These are phyloP conservation scores for Limnephilus auricula DNA, from an alignment of 2,888 invertebrate genomes.

Conservation along the genomic window DNA sequence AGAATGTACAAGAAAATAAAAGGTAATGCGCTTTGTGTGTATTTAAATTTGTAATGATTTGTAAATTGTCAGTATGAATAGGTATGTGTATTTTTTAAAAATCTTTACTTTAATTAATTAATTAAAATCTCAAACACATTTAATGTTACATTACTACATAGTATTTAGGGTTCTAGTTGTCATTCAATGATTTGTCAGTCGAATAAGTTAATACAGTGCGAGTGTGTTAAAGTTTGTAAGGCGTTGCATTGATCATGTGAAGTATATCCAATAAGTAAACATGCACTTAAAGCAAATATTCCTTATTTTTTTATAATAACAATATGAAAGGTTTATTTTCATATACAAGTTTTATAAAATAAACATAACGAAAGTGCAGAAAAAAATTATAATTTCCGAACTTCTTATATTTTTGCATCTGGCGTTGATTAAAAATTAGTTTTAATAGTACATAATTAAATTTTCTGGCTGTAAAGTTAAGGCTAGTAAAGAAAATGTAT, in stretches of 20 bases:
- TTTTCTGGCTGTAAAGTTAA: background rate
- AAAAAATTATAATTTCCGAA: conserved; percentile 3
- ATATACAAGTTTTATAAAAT: conserved; percentile 9
- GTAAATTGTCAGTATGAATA: background rate
- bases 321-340: conserved; percentile 10
- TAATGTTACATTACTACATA: conserved; percentile 13
- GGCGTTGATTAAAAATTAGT: background rate
- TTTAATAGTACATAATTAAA: background rate
- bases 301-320: background rate
- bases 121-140: conserved; percentile 22
- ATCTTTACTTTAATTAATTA: background rate
- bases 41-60: background rate
- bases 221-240: background rate
- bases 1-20: background rate
- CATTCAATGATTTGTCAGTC: conserved; percentile 14
- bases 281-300: background rate
- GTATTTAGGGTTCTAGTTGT: conserved; percentile 12
- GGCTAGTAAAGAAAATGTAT: background rate
- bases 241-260: background rate
- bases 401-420: background rate
- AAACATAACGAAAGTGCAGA: background rate
- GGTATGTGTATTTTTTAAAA: background rate
- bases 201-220: background rate
- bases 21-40: background rate
- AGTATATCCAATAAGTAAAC: background rate